Conservation (phyloP, 2,797 vertebrate genomes). For the Erithacus rubecula region DNA sequence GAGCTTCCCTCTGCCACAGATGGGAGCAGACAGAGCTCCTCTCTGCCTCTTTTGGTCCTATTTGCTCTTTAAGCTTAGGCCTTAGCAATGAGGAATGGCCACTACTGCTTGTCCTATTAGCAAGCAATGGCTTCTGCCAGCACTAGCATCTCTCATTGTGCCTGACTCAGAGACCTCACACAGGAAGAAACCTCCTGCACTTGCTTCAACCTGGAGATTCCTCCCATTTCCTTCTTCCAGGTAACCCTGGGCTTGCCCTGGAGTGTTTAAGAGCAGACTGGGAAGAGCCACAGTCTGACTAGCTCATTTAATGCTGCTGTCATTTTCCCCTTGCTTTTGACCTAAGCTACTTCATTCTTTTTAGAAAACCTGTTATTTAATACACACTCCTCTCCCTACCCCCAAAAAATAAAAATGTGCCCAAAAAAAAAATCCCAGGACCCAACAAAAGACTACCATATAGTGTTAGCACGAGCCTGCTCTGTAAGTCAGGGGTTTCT, state of each 20-base stretch:
- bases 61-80: not conserved
- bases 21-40: not conserved
- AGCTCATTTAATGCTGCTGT: not conserved
- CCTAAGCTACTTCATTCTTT: not conserved
- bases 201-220: not conserved
- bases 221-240: not conserved
- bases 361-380: not conserved
- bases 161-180: not conserved
- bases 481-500: not conserved
- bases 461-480: not conserved
- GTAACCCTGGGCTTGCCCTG: not conserved
- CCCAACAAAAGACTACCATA: not conserved
- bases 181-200: not conserved
- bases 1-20: not conserved
- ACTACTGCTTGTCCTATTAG: not conserved
- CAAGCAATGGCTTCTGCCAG: not conserved
- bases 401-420: not conserved
- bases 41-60: not conserved
- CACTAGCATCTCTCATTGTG: not conserved
- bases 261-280: not conserved
- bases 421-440: not conserved
- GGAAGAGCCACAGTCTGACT: not conserved
- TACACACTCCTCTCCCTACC: not conserved
- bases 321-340: not conserved
- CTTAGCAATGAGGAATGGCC: not conserved